These are phyloP conservation scores for Dendroctonus valens DNA, from an alignment of 1,140 invertebrate genomes.

Conservation along the genomic window DNA sequence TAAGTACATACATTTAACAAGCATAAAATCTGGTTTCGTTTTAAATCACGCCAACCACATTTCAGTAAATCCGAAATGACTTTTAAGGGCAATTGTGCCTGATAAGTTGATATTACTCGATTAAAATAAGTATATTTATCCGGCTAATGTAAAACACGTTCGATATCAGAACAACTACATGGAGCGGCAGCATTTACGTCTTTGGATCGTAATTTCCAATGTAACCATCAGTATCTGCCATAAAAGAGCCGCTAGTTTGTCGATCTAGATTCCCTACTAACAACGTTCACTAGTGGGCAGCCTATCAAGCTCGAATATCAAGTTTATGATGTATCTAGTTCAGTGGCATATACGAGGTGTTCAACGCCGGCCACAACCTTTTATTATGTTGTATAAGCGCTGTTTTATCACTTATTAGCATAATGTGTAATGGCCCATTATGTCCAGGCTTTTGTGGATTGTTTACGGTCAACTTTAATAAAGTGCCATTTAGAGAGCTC, in stretches of 20 bases:
- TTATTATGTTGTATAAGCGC: conserved; percentile 26
- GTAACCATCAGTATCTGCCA: conserved; percentile 19
- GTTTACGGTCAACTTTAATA: conserved; percentile 12
- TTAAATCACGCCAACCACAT: too few relatives aligned
- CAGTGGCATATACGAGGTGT: conserved; percentile 28
- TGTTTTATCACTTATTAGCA: conserved; percentile 25
- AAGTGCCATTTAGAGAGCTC: too few relatives aligned
- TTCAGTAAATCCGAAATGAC: too few relatives aligned
- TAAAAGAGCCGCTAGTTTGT: conserved; percentile 32
- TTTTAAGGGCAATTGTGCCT: too few relatives aligned
- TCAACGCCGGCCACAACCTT: conserved; percentile 22
- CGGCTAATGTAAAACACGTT: neutral
- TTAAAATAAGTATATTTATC: too few relatives aligned
- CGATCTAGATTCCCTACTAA: conserved; percentile 29
- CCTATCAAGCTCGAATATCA: conserved; percentile 26
- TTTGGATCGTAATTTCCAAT: conserved; percentile 22
- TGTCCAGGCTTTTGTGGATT: conserved; percentile 15
- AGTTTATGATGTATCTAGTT: conserved; percentile 28
- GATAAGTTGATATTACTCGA: too few relatives aligned
- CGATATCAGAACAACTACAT: conserved; percentile 11
- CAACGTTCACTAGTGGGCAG: conserved; percentile 22
- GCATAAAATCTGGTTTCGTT: too few relatives aligned
- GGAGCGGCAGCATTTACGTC: conserved; percentile 9
- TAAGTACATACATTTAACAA: too few relatives aligned
- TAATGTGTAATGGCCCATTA: conserved; percentile 20